Conservation (phyloP, 2,113 vertebrate species). For the Pholis gunnellus region DNA sequence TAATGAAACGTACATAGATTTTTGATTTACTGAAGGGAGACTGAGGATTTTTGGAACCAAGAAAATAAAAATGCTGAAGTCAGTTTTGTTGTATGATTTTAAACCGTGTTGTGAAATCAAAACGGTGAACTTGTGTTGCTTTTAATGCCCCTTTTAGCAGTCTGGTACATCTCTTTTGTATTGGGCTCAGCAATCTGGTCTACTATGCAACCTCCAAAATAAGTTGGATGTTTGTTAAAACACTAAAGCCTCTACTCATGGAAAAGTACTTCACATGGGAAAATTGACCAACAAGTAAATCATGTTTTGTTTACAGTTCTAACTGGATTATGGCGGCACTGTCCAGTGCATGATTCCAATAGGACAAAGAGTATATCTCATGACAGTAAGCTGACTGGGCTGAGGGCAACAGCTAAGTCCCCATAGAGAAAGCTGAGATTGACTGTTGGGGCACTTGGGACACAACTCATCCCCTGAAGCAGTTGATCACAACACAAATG, state of each 20-base stretch:
- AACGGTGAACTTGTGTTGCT: background rate
- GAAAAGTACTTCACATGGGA: background rate
- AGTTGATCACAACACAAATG: constrained; percentile 82
- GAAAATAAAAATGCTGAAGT: background rate
- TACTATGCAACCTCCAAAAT: background rate
- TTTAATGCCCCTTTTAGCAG: background rate
- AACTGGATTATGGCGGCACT: constrained; percentile 35
- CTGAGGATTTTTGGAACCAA: background rate
- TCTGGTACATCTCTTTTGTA: background rate
- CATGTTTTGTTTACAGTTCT: constrained; percentile 16
- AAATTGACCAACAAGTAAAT: background rate
- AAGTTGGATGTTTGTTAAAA: background rate
- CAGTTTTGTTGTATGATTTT: background rate
- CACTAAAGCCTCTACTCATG: background rate
- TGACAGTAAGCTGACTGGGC: constrained; percentile 57
- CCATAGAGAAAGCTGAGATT: constrained; percentile 74
- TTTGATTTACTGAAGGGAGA: background rate
- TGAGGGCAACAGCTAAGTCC: constrained; percentile 67
- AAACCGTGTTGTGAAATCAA: background rate
- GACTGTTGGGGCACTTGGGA: constrained; percentile 71
- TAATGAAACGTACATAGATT: background rate
- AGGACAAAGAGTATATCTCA: constrained; percentile 56
- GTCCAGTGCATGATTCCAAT: constrained; percentile 32
- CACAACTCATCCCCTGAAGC: constrained; percentile 76
- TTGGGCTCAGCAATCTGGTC: background rate